phyloP scores from a whole-genome alignment of 2,888 invertebrate species.

The Agonum fuliginosum region DNA sequence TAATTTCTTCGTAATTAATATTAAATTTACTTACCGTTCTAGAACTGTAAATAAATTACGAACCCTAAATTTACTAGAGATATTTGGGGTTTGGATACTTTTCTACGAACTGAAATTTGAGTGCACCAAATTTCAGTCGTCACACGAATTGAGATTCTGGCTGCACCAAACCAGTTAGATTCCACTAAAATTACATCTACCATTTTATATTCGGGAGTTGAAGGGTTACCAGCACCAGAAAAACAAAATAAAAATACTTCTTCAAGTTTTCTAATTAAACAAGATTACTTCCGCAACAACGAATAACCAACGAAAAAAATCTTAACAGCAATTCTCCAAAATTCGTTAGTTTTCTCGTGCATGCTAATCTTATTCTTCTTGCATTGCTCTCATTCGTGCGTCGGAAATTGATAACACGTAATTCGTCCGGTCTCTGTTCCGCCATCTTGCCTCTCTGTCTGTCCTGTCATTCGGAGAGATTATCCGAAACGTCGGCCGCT shows the following conservation, averaged over 20 bases:
- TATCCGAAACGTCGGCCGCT: constrained; percentile 16
- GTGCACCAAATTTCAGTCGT: too few relatives aligned
- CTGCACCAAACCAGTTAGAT: too few relatives aligned
- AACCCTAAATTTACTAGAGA: too few relatives aligned
- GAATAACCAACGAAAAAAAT: constrained; percentile 19
- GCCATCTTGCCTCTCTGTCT: background rate
- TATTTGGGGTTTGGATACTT: too few relatives aligned
- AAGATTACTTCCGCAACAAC: background rate
- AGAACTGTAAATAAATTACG: too few relatives aligned
- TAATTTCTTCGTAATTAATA: too few relatives aligned
- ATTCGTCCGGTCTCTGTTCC: background rate
- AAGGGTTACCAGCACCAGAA: too few relatives aligned
- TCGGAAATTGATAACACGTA: constrained; percentile 44
- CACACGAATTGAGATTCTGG: too few relatives aligned
- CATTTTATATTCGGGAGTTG: too few relatives aligned
- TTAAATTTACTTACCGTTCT: too few relatives aligned
- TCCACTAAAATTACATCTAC: too few relatives aligned
- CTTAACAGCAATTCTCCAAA: constrained; percentile 3
- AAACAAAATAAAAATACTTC: background rate
- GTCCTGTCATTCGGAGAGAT: constrained; percentile 33
- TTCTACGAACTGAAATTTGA: too few relatives aligned
- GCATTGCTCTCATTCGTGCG: constrained; percentile 41
- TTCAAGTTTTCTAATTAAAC: constrained; percentile 9
- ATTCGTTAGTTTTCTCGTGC: constrained; percentile 27
- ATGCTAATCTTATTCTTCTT: constrained; percentile 39